phyloP scores from a whole-genome alignment of 2,113 vertebrate species.

The Trichechus manatus region DNA sequence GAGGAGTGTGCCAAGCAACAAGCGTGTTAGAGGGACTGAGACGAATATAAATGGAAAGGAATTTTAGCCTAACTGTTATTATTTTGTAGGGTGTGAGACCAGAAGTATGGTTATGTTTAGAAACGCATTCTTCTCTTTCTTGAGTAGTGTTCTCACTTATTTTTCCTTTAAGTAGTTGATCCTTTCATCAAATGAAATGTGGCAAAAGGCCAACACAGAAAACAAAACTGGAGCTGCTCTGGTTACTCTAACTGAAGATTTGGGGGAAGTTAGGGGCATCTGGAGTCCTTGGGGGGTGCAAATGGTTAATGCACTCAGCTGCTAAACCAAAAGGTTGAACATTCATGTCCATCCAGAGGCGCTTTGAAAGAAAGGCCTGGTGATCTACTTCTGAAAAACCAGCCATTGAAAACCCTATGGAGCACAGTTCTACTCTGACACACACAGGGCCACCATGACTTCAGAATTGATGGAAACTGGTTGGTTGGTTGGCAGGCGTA shows the following conservation, averaged over 20 bases:
- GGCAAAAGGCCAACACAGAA: neutral
- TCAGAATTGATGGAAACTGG: neutral
- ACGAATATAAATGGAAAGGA: neutral
- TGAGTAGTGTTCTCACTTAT: conserved; percentile 23
- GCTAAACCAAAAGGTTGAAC: neutral
- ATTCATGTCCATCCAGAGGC: neutral
- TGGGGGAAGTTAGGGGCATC: no score
- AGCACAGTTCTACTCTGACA: neutral
- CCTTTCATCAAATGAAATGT: neutral
- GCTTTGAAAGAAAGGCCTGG: neutral
- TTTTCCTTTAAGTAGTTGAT: conserved; percentile 18
- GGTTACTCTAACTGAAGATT: neutral
- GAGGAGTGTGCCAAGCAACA: neutral
- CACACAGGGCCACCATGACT: neutral
- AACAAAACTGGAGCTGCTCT: conserved; percentile 20
- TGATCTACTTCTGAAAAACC: neutral
- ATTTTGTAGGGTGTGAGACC: conserved; percentile 19
- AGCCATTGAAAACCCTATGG: neutral
- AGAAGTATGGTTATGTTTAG: neutral
- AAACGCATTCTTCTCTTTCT: conserved; percentile 22
- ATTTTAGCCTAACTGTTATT: neutral
- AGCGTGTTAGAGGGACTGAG: neutral
- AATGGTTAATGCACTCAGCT: neutral
- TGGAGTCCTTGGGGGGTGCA: neutral
- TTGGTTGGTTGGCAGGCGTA: neutral